Evolutionary conservation across 1,140 invertebrate species (phyloP).

Genomic region (Tenebrio molitor): DNA sequence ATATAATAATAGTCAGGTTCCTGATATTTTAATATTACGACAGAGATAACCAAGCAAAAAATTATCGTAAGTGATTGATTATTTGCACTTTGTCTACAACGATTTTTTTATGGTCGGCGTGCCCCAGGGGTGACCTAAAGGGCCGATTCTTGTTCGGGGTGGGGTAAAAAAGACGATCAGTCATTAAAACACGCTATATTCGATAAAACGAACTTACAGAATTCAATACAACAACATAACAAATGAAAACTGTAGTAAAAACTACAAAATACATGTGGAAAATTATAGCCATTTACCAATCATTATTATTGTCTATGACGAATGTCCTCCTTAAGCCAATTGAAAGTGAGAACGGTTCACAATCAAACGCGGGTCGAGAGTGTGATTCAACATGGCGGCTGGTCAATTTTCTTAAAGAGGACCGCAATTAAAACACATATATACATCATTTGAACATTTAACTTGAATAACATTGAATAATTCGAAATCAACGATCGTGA

Average conservation of each 20-base stretch:
- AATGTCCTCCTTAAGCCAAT: constrained; percentile 19
- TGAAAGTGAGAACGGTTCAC: neutral
- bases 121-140: no score
- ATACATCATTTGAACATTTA: constrained; percentile 40
- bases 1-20: no score
- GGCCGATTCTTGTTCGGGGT: no score
- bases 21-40: no score
- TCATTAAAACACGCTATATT: constrained; percentile 38
- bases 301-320: constrained; percentile 36
- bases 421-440: constrained; percentile 5
- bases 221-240: constrained; percentile 21
- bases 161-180: no score
- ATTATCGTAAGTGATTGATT: no score
- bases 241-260: constrained; percentile 15
- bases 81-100: no score
- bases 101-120: no score
- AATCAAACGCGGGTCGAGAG: neutral
- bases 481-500: neutral
- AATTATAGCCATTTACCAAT: constrained; percentile 31
- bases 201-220: constrained; percentile 6
- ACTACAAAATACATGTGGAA: constrained; percentile 19
- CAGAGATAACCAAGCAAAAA: no score
- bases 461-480: constrained; percentile 21
- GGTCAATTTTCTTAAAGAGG: constrained; percentile 12
- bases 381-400: neutral